Evolutionary conservation across 2,113 vertebrate species (phyloP).

Genomic region (Plectropomus leopardus): DNA sequence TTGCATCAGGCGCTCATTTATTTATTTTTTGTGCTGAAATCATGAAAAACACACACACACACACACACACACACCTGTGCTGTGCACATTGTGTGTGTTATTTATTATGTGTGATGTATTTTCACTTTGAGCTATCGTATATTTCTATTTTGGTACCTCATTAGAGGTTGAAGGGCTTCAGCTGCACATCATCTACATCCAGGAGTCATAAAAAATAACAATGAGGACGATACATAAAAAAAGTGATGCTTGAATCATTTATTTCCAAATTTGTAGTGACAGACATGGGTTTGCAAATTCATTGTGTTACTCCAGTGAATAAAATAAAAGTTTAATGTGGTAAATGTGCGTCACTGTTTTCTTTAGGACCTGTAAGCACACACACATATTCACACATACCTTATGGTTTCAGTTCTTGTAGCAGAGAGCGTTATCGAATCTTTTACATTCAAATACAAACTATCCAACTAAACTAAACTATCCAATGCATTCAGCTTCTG

Average conservation of each 20-base stretch:
- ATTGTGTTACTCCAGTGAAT: slow-evolving; percentile 12
- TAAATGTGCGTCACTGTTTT: neutral
- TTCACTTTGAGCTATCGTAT: too few species aligned
- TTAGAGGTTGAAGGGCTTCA: too few species aligned
- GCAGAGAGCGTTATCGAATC: neutral
- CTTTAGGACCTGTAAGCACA: slow-evolving; percentile 23
- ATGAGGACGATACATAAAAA: neutral
- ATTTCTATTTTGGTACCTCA: too few species aligned
- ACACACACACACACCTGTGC: too few species aligned
- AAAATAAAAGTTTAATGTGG: neutral
- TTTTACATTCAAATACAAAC: slow-evolving; percentile 13
- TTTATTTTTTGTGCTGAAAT: too few species aligned
- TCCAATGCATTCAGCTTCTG: too few species aligned
- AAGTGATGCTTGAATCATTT: slow-evolving; percentile 34
- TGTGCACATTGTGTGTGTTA: too few species aligned
- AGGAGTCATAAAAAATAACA: neutral
- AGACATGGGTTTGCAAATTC: slow-evolving; percentile 30
- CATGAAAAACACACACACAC: too few species aligned
- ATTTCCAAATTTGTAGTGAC: slow-evolving; percentile 54
- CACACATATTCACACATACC: slow-evolving; percentile 7
- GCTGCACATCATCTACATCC: neutral
- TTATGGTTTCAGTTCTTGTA: slow-evolving; percentile 8
- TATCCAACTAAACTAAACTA: too few species aligned
- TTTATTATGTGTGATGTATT: too few species aligned
- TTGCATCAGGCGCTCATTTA: too few species aligned